phyloP scores from a whole-genome alignment of 2,797 vertebrate species.

The Sebastes vulpes region DNA sequence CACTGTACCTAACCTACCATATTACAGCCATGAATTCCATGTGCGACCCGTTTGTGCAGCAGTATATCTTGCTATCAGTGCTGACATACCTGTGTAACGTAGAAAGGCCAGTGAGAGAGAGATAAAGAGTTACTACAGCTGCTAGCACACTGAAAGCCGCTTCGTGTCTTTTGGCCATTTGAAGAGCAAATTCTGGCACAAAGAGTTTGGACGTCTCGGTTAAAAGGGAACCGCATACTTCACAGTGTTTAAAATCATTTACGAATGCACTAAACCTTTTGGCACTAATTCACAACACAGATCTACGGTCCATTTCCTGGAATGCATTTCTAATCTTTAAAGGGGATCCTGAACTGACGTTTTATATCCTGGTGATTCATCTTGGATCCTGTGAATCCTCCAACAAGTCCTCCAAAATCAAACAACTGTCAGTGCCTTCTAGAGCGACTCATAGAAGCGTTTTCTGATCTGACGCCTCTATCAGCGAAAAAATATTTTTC shows the following conservation, averaged over 20 bases:
- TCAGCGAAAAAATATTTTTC: no score
- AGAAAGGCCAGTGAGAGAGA: not conserved
- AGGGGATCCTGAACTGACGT: not conserved
- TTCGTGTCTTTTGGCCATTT: constrained; percentile 37
- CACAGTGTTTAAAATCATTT: constrained; percentile 20
- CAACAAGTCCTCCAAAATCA: not conserved
- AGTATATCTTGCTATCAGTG: constrained; percentile 23
- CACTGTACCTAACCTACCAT: not conserved
- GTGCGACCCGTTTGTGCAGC: constrained; percentile 36
- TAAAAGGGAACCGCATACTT: constrained; percentile 7
- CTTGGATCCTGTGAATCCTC: not conserved
- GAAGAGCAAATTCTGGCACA: constrained; percentile 26
- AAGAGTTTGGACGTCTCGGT: not conserved
- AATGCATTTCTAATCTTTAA: constrained; percentile 19
- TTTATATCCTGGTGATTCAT: constrained; percentile 2
- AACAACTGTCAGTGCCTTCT: not conserved
- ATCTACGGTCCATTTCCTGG: not conserved
- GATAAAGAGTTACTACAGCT: constrained; percentile 26
- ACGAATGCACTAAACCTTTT: constrained; percentile 15
- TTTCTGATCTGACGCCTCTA: no score
- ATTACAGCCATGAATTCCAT: constrained; percentile 15
- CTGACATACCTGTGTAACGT: constrained; percentile 45
- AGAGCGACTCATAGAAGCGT: rapidly evolving
- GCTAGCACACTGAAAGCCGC: not conserved
- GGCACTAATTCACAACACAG: constrained; percentile 11